These are phyloP conservation scores for Cephalopholis sonnerati DNA, from an alignment of 2,113 vertebrate genomes.

Conservation along the genomic window DNA sequence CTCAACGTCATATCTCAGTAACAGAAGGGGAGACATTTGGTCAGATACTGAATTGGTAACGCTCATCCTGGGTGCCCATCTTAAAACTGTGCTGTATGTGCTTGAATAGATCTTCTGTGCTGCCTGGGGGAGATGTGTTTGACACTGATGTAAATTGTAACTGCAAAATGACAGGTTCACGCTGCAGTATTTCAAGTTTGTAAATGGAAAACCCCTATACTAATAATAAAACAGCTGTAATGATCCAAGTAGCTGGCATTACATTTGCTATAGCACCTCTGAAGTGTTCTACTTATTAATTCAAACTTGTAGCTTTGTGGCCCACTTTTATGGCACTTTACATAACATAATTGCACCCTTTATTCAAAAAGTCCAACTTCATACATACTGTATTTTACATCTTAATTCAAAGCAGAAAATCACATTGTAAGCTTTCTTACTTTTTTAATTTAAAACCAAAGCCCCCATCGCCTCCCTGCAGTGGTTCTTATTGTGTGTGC, in stretches of 20 bases:
- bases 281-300: conserved; percentile 21
- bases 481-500: conserved; percentile 21
- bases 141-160: no score
- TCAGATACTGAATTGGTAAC: no score
- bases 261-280: not conserved
- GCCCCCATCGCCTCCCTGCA: conserved; percentile 32
- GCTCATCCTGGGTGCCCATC: no score
- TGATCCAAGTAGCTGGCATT: not conserved
- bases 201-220: not conserved
- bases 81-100: no score
- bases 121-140: no score
- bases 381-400: conserved; percentile 46
- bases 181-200: not conserved
- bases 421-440: conserved; percentile 33
- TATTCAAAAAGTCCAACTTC: conserved; percentile 53
- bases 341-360: conserved; percentile 45
- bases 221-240: not conserved
- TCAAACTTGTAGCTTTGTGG: not conserved
- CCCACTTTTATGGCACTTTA: conserved; percentile 45
- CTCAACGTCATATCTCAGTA: no score
- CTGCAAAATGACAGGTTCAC: no score
- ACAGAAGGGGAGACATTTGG: no score
- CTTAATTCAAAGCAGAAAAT: conserved; percentile 50
- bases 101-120: no score
- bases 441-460: conserved; percentile 60